These are phyloP conservation scores for Synergus itoensis DNA, from an alignment of 2,888 invertebrate genomes.

Conservation along the genomic window DNA sequence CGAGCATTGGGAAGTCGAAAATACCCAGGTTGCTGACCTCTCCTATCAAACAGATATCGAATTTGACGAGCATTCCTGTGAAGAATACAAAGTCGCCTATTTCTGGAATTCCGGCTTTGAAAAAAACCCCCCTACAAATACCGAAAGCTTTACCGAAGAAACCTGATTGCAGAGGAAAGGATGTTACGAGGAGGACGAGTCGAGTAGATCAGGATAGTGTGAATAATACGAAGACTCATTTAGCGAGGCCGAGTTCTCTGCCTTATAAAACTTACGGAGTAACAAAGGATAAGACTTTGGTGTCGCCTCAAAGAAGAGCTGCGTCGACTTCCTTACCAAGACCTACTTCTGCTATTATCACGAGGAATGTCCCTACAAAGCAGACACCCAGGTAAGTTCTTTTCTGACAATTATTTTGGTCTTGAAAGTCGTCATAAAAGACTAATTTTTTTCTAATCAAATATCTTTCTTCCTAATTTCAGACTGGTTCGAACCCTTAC, in stretches of 20 bases:
- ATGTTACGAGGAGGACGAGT: constrained; percentile 79
- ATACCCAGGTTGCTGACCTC: constrained; percentile 88
- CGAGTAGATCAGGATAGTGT: constrained; percentile 82
- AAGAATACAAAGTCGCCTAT: constrained; percentile 66
- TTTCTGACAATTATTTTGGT: constrained; percentile 5
- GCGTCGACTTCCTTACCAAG: constrained; percentile 84
- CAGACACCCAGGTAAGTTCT: constrained; percentile 78
- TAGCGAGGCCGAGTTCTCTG: constrained; percentile 83
- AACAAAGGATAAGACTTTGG: constrained; percentile 68
- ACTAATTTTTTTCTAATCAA: background rate
- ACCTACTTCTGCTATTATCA: constrained; percentile 75
- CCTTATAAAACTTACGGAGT: constrained; percentile 79
- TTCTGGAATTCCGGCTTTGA: constrained; percentile 72
- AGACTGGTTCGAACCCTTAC: constrained; percentile 87
- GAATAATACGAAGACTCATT: constrained; percentile 74
- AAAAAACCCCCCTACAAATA: constrained; percentile 60
- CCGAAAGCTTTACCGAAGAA: constrained; percentile 58
- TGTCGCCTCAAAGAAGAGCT: constrained; percentile 81
- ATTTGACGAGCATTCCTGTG: constrained; percentile 24
- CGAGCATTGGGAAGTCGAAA: constrained; percentile 81
- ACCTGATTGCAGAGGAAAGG: constrained; percentile 61
- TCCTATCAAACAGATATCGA: constrained; percentile 82
- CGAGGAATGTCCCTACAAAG: constrained; percentile 65
- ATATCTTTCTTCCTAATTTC: constrained; percentile 57
- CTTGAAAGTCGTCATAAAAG: background rate